phyloP scores from a whole-genome alignment of 2,113 vertebrate species.

The Paraplagusia blochii region DNA sequence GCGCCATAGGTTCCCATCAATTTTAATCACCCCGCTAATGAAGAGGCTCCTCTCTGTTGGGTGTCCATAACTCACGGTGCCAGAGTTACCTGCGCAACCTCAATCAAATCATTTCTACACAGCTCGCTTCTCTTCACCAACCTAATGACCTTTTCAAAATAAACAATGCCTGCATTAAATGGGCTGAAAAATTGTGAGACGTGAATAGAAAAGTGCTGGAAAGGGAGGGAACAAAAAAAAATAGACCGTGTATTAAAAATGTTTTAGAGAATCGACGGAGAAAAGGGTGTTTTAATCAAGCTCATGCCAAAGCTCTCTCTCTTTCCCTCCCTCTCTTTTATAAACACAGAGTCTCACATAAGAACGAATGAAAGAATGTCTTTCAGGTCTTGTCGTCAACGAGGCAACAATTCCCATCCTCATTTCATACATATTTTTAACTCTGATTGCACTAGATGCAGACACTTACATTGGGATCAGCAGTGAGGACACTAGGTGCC shows the following conservation, averaged over 20 bases:
- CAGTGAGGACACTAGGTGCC: no score
- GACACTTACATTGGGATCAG: no score
- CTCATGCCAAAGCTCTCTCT: conserved; percentile 1
- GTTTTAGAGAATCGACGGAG: conserved; percentile 24
- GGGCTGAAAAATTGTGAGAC: conserved; percentile 62
- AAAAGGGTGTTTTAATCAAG: conserved; percentile 49
- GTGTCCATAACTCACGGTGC: conserved; percentile 81
- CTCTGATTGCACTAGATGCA: no score
- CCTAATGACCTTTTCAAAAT: conserved; percentile 78
- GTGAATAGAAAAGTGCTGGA: conserved; percentile 53
- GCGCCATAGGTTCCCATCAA: conserved; percentile 79
- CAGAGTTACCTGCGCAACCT: conserved; percentile 70
- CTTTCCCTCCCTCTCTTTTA: no score
- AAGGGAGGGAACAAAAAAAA: no score
- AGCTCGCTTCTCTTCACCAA: conserved; percentile 62
- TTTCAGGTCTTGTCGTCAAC: no score
- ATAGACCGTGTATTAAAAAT: conserved; percentile 23
- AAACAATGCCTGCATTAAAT: conserved; percentile 76
- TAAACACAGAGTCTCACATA: no score
- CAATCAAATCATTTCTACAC: conserved; percentile 75
- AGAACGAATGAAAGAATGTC: no score
- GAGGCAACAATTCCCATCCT: no score
- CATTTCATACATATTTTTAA: no score
- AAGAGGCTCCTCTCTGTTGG: conserved; percentile 81
- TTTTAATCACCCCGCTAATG: conserved; percentile 83